Conservation (phyloP, 2,888 invertebrate genomes). For the Netelia fuscicornis region DNA sequence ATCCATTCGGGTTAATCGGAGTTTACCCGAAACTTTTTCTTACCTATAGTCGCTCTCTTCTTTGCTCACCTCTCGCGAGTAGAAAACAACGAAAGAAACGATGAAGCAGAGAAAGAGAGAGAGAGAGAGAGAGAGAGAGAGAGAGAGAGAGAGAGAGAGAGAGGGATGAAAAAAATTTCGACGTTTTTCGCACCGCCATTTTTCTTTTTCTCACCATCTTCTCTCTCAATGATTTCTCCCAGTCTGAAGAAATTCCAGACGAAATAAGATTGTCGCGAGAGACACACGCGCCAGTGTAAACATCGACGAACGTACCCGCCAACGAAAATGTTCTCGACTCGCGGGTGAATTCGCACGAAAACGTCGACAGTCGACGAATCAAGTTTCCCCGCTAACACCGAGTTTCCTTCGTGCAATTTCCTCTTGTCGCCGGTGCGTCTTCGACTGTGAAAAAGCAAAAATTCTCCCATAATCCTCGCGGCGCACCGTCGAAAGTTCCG, state of each 20-base stretch:
- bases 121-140: constrained; percentile 35
- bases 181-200: not conserved
- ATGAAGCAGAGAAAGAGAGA: constrained; percentile 17
- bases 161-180: constrained; percentile 25
- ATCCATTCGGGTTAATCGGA: constrained; percentile 75
- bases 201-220: constrained; percentile 6
- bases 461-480: constrained; percentile 8
- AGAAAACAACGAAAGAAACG: constrained; percentile 31
- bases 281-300: constrained; percentile 40
- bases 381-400: constrained; percentile 19
- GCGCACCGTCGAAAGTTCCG: not conserved
- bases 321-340: not conserved
- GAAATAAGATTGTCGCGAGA: constrained; percentile 40
- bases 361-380: constrained; percentile 22
- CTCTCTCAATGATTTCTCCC: constrained; percentile 41
- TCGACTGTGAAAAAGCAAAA: constrained; percentile 24
- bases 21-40: constrained; percentile 68
- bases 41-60: constrained; percentile 5
- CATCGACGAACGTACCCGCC: constrained; percentile 17
- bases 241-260: constrained; percentile 48
- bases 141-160: constrained; percentile 13
- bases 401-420: constrained; percentile 32
- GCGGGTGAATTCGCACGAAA: not conserved
- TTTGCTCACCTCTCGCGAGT: constrained; percentile 21
- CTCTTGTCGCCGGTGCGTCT: not conserved